Evolutionary conservation across 2,888 invertebrate genomes (phyloP).

Genomic region (Catocala sponsa): DNA sequence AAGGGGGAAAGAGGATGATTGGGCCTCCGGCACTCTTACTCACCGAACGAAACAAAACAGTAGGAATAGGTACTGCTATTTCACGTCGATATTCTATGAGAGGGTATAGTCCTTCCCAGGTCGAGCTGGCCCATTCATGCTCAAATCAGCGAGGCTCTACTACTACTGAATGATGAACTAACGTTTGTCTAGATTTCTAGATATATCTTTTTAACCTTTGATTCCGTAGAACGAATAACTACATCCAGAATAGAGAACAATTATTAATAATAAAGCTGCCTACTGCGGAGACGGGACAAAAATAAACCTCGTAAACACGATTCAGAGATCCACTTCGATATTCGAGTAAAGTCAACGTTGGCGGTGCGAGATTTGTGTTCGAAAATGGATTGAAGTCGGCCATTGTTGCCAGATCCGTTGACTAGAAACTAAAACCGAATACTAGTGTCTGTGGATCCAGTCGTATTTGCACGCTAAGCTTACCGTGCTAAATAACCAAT

Average conservation of each 20-base stretch:
- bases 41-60: too few species aligned
- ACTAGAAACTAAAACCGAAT: conserved; percentile 67
- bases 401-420: conserved; percentile 72
- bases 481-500: conserved; percentile 55
- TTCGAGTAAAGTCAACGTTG: conserved; percentile 69
- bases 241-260: neutral
- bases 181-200: too few species aligned
- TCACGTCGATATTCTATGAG: too few species aligned
- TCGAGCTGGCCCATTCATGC: too few species aligned
- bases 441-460: conserved; percentile 57
- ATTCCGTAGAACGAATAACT: neutral
- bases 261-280: conserved; percentile 34
- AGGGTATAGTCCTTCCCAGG: too few species aligned
- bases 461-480: conserved; percentile 51
- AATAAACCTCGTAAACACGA: conserved; percentile 73
- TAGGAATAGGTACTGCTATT: too few species aligned
- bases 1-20: too few species aligned
- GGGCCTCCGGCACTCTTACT: too few species aligned
- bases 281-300: conserved; percentile 53
- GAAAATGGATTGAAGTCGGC: conserved; percentile 77
- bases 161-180: too few species aligned
- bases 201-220: too few species aligned
- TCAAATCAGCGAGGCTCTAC: too few species aligned
- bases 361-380: conserved; percentile 74
- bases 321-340: conserved; percentile 69